These are phyloP conservation scores for Drosophila miranda DNA, from an alignment of 1,140 invertebrate species.

Conservation along the genomic window DNA sequence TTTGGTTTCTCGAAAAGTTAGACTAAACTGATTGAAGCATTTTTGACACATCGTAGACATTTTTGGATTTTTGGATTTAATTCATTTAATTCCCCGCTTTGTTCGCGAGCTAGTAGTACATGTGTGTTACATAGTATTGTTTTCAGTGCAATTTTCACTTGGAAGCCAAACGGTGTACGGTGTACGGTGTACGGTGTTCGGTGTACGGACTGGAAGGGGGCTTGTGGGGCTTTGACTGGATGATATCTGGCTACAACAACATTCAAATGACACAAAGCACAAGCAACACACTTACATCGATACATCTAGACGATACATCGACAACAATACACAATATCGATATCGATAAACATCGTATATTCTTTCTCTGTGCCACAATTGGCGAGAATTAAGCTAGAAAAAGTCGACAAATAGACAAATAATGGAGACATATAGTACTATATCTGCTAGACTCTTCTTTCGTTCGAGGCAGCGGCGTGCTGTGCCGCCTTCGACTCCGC, in stretches of 20 bases:
- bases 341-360: constrained; percentile 1
- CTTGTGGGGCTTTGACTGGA: constrained; percentile 20
- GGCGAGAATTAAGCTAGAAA: constrained; percentile 58
- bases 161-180: constrained; percentile 62
- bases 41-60: constrained; percentile 78
- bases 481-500: no score
- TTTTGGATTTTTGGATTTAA: constrained; percentile 41
- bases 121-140: constrained; percentile 31
- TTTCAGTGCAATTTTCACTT: constrained; percentile 59
- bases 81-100: constrained; percentile 30
- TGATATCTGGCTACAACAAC: constrained; percentile 48
- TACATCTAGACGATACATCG: constrained; percentile 33
- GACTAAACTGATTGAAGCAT: constrained; percentile 74
- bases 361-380: constrained; percentile 30
- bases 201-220: constrained; percentile 29
- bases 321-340: constrained; percentile 14
- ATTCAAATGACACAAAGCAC: constrained; percentile 63
- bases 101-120: not conserved
- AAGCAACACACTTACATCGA: constrained; percentile 46
- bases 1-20: constrained; percentile 56
- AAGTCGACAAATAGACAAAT: not conserved
- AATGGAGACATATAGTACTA: constrained; percentile 10
- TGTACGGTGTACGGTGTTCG: no score
- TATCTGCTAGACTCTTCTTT: not conserved
- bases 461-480: not conserved